Evolutionary conservation across 2,888 invertebrate genomes (phyloP), one percentile per base, ranked within the genome.

Genomic region (Andrena hattorfiana): DNA sequence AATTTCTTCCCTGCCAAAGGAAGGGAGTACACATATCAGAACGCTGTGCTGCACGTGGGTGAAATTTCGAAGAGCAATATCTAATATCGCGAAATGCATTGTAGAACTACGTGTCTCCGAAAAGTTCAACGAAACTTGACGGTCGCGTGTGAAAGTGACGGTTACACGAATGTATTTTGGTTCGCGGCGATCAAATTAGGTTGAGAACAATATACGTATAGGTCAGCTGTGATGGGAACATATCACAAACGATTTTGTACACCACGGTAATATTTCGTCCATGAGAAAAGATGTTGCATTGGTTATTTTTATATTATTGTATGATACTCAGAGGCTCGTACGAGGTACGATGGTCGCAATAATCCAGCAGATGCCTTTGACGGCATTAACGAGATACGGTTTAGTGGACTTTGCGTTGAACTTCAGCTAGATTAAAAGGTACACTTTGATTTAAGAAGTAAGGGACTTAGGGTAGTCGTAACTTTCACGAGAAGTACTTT

Each of bases 211-310:
- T 42, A 16, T 16, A 20, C 26, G 35, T 6, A 56, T 60, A 77
- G 56, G 13, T 70, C n/a, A 83, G 51, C 87, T 89, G 89, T 90
- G 90, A 90, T 89, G 83, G 20, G 10, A 72, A 86, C 86, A 88
- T 88, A 87, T 89, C 87, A 84, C 82, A 63, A 54, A 30, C 56
- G 10, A 72, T 54, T n/a, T 3, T 63, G 13, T 10, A 35, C 23
- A 16, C 60, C 7, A 30, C 59, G 59, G 13, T 20, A 59, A 20
- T 67, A 20, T 26, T 66, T 26, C 23, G 49, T 2, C 42, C 42
- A 30, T 0, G n/a, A 48, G 13, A 16, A 8, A 59, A 20, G 10
- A 32, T 13, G 20, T 66, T 10, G 10, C 42, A 35, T 56, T 8
- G 23, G 66, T 81, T 83, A 79, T 73, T 84, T 77, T 82, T 80